Evolutionary conservation across 2,888 invertebrate genomes (phyloP).

Genomic region (Lochmaea crataegi): DNA sequence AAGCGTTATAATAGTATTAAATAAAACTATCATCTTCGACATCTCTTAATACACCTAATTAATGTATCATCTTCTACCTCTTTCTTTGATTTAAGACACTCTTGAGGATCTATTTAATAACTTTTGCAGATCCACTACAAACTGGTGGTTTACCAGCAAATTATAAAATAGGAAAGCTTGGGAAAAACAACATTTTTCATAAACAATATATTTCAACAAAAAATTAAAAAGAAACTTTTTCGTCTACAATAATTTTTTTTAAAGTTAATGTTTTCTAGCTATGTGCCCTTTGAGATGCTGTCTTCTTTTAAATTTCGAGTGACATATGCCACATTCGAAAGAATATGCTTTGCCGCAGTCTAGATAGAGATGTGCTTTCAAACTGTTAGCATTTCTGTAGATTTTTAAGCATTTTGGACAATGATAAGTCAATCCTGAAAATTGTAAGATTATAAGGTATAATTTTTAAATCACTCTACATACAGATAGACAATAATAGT

Average conservation of each 20-base stretch:
- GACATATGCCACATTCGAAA: constrained; percentile 45
- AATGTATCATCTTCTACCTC: too few species aligned
- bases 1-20: too few species aligned
- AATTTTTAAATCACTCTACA: too few species aligned
- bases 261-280: constrained; percentile 35
- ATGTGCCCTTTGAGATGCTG: constrained; percentile 47
- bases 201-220: neutral
- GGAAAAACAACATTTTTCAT: neutral
- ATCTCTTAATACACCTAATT: too few species aligned
- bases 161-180: neutral
- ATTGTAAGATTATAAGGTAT: neutral
- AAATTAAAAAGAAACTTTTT: neutral
- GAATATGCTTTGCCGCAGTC: constrained; percentile 48
- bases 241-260: too few species aligned
- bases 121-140: too few species aligned
- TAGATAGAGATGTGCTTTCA: constrained; percentile 46
- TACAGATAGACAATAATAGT: too few species aligned
- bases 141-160: too few species aligned
- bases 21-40: too few species aligned
- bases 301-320: constrained; percentile 50
- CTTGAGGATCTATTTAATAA: too few species aligned
- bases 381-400: constrained; percentile 50
- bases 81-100: too few species aligned
- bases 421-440: constrained; percentile 32
- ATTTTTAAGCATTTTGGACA: constrained; percentile 48